These are phyloP conservation scores for Drosophila setosimentum DNA, from an alignment of 2,888 invertebrate species.

Conservation along the genomic window DNA sequence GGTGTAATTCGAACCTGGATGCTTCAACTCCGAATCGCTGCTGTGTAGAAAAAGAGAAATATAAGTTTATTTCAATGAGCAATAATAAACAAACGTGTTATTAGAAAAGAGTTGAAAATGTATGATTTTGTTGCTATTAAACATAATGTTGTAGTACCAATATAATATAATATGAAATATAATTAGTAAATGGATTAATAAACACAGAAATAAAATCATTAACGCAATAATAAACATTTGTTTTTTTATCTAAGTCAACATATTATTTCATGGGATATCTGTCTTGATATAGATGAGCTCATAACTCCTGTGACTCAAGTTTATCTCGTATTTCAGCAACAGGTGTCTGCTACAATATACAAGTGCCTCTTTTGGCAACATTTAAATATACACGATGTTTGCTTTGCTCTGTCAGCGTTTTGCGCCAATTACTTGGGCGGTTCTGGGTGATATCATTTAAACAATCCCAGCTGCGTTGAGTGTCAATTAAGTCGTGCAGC, in stretches of 20 bases:
- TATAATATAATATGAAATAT: neutral
- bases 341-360: conserved; percentile 40
- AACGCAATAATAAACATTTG: neutral
- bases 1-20: too few species aligned
- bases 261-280: neutral
- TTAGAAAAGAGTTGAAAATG: neutral
- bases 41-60: too few species aligned
- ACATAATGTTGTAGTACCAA: neutral
- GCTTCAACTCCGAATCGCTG: too few species aligned
- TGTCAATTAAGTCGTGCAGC: conserved; percentile 36
- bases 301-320: conserved; percentile 43
- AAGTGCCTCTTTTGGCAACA: conserved; percentile 20
- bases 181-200: neutral
- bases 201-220: neutral
- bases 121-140: neutral
- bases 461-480: conserved; percentile 15
- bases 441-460: conserved; percentile 14
- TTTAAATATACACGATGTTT: conserved; percentile 10
- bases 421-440: conserved; percentile 46
- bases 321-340: conserved; percentile 24
- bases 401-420: conserved; percentile 4
- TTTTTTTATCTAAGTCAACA: neutral
- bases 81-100: neutral
- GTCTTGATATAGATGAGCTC: conserved; percentile 43
- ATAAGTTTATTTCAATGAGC: neutral